Base-by-base conservation (phyloP, 1,140 invertebrate genomes). In the Platyscapa corneri region DNA sequence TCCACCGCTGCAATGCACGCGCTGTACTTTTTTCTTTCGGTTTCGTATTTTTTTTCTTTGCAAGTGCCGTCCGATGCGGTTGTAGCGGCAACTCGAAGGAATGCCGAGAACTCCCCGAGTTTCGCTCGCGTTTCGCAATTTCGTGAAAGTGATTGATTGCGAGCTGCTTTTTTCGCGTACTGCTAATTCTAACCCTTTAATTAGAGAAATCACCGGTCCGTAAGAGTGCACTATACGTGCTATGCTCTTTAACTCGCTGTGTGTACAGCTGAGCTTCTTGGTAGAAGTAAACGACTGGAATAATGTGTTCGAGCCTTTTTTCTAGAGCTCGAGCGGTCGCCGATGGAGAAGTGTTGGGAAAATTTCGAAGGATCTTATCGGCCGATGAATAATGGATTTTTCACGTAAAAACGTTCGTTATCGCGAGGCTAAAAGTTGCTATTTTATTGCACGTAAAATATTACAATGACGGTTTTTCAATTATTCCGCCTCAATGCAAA, bases 141-240 rank as follows among this genome's bases (percentile, higher is more conserved):
- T 20, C 83, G 65, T 64, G 67, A 83, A 79, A 85, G 80, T 53
- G 65, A 77, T 84, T 8, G 79, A 86, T 85, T 46, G 65, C 82
- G 75, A 79, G 80, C 77, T 56, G 60, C 60, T 82, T 76, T 77
- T 84, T 77, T 77, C 30, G 23, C 0, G 65, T 5, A 34, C 3
- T 16, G 53, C 60, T 65, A 74, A 60, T 42, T 64, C 23, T 53
- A 60, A 53, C 74, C 79, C 83, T 83, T 87, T 86, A 78, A 86
- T 74, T 72, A 83, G 37, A 46, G 30, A 18, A 37, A 32, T 56
- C 64, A 34, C 65, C 37, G 77, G 75, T 8, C 75, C 42, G 75
- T 72, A 72, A 72, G 60, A 14, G n/a, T n/a, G n/a, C n/a, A n/a
- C n/a, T n/a, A 39, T 56, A 56, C 42, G 64, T 6, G 39, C 27